A percentile compares a stretch with the other conserved stretches of the same genome.
phyloP scores from a whole-genome alignment of 35 echinoderm and acorn worm species.

The Diadema setosum region DNA sequence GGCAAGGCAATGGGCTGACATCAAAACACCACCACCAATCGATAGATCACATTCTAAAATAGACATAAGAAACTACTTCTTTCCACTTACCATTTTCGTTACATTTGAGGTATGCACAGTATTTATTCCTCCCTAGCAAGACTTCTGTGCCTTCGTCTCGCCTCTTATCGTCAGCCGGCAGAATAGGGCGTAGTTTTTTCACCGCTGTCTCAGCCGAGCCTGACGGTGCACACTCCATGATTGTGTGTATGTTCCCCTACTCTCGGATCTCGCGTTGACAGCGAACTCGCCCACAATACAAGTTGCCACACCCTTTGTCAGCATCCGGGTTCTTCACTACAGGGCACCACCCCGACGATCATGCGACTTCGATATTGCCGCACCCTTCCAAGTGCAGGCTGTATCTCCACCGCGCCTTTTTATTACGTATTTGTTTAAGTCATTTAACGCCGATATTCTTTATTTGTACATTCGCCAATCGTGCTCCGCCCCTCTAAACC shows the following conservation, averaged over 20 bases:
- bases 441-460: not conserved
- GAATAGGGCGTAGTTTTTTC: conserved; percentile 32
- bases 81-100: conserved; percentile 63
- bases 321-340: conserved; percentile 40
- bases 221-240: conserved; percentile 1
- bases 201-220: not conserved
- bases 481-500: no score
- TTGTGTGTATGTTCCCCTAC: not conserved
- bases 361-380: not conserved
- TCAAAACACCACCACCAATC: not conserved
- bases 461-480: no score
- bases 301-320: conserved; percentile 40
- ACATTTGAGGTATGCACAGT: conserved; percentile 52
- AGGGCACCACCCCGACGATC: conserved; percentile 47
- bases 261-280: conserved; percentile 15
- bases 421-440: not conserved
- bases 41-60: not conserved
- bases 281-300: conserved; percentile 22
- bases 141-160: not conserved
- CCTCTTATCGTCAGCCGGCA: conserved; percentile 19
- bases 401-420: not conserved
- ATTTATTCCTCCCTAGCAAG: conserved; percentile 55
- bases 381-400: conserved; percentile 21
- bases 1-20: not conserved
- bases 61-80: not conserved